These are phyloP conservation scores for Hydrotaea diabolus DNA, from an alignment of 2,888 invertebrate species.

Conservation along the genomic window DNA sequence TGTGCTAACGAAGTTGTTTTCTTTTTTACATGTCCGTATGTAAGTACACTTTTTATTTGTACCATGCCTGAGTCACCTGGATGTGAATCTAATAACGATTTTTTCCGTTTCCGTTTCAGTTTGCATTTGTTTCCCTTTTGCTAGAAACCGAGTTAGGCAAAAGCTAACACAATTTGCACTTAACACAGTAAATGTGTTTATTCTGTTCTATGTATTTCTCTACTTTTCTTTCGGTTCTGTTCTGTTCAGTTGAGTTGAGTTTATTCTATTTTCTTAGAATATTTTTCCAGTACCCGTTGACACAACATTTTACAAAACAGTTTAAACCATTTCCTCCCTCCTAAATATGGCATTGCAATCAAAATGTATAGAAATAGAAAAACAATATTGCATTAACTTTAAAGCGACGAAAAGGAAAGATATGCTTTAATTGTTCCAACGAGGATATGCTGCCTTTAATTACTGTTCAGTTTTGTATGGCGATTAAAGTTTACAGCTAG, in stretches of 20 bases:
- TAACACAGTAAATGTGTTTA: constrained; percentile 67
- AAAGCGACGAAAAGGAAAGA: constrained; percentile 8
- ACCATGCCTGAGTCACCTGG: constrained; percentile 6
- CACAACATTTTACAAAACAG: constrained; percentile 51
- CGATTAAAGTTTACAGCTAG: too few species aligned
- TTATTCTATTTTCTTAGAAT: not conserved
- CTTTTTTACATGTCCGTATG: not conserved
- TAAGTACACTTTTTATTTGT: not conserved
- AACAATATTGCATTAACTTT: too few species aligned
- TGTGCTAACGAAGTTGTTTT: not conserved
- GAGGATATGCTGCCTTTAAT: not conserved
- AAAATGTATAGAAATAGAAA: constrained; percentile 39
- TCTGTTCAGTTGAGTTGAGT: not conserved
- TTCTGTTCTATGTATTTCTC: constrained; percentile 46
- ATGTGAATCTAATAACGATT: constrained; percentile 48
- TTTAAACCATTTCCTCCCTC: constrained; percentile 33
- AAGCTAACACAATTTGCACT: constrained; percentile 67
- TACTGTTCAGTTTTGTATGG: too few species aligned
- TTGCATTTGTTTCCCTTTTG: constrained; percentile 17
- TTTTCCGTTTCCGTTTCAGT: constrained; percentile 36
- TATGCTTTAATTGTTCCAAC: not conserved
- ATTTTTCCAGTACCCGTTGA: not conserved
- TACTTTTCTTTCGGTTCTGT: not conserved
- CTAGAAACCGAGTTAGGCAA: constrained; percentile 54
- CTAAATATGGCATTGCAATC: constrained; percentile 39